Evolutionary conservation across 2,888 invertebrate genomes (phyloP), one percentile per base, ranked within the genome.

Genomic region (Brachypterus glaber): DNA sequence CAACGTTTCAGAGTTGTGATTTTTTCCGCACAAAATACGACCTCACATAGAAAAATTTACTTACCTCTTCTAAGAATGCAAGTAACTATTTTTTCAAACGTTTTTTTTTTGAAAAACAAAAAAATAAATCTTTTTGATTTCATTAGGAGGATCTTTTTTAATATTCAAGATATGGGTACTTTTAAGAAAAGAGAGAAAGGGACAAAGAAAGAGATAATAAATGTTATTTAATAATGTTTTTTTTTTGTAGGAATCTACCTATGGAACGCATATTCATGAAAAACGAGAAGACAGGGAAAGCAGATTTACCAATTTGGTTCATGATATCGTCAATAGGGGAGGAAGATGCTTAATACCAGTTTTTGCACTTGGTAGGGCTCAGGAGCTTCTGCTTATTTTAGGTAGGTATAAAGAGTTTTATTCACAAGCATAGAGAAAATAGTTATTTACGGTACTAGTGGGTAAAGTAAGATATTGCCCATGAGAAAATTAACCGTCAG

Each of bases 211-310:
- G n/a, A n/a, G n/a, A n/a, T n/a, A 16, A 15, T 32, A 17, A 27
- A 25, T 31, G 16, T 38, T 13, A 26, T 7, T 7, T 31, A 18
- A 13, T n/a, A n/a, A n/a, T n/a, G n/a, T n/a, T n/a, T n/a, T n/a
- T n/a, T 5, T 30, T 38, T 40, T 13, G 27, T 32, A 21, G 21
- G 98, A 98, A 67, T 93, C 97, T 0, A 98, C 98, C 0, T 99
- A 99, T 66, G 98, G 98, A 14, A 97, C 96, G 0, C 97, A 98
- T 65, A 91, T 97, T 47, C 98, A 99, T 67, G 98, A 99, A 66
- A 92, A 95, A 60, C 75, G 97, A 4, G 97, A 98, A 59, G 95
- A 96, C 55, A 74, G 98, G 15, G 98, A 99, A 67, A 79, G 79
- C 38, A 76, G 98, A 26, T 98, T 97, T 67, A 96, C 96, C 1